Percentiles rank a stretch among this genome's conserved stretches.
Conservation (phyloP, 2,888 invertebrate genomes). For the Noctua janthina region DNA sequence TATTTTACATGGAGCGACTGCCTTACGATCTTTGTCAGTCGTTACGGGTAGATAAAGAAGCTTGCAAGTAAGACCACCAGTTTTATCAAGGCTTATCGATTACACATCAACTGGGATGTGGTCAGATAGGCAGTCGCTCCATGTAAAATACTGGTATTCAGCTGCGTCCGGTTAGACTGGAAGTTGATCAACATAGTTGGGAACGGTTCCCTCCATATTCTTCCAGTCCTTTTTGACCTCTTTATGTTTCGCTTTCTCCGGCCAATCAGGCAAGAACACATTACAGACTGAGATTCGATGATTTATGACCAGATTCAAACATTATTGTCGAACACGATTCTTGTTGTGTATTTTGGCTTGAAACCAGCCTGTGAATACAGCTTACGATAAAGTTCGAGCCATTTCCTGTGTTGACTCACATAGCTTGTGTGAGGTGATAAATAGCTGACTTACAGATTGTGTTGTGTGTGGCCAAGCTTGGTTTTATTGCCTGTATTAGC, state of each 20-base stretch:
- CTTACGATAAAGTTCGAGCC: background rate
- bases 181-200: background rate
- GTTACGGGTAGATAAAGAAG: too few species aligned
- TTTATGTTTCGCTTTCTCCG: background rate
- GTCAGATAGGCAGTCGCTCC: too few species aligned
- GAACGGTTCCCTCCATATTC: too few species aligned
- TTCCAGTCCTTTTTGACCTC: background rate
- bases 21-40: too few species aligned
- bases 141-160: too few species aligned
- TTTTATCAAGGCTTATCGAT: too few species aligned
- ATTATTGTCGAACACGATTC: conserved; percentile 23
- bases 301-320: background rate
- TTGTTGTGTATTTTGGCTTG: conserved; percentile 24
- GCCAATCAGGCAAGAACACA: background rate
- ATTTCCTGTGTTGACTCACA: conserved; percentile 19
- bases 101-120: too few species aligned
- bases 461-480: background rate
- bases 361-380: background rate
- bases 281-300: background rate
- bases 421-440: conserved; percentile 9
- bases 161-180: background rate
- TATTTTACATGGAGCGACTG: too few species aligned
- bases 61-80: too few species aligned
- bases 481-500: background rate
- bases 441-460: conserved; percentile 5